Base-by-base conservation (phyloP, 2,797 vertebrate genomes). In the Ptychobarbus kaznakovi region DNA sequence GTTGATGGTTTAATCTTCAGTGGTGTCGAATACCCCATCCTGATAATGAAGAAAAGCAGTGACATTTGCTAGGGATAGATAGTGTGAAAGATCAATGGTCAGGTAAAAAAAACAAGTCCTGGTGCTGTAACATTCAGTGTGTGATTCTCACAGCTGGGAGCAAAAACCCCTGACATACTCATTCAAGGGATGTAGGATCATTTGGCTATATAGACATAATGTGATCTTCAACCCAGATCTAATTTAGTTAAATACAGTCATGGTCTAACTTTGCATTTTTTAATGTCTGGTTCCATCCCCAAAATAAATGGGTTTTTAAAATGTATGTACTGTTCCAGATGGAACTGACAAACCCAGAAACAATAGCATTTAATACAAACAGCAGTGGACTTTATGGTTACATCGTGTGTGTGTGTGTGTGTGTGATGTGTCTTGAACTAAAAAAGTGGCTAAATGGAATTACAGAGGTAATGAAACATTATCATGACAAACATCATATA, bases 1-100 rank as follows among this genome's bases (percentile, higher is more conserved):
- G 1, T 28, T 63, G 38, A 28, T 42, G 53, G 38, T 51, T 74
- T 74, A 20, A 51, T 51, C 28, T 18, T 10, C n/a, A 5, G 9
- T 76, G 32, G 16, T 2, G 4, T 51, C 5, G 5, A 76, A 53
- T 53, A 56, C 28, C 35, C 2, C 16, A 53, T 22, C 11, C 11
- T 20, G 22, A 56, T 76, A 76, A 56, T 76, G 28, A 35, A 75
- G 49, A 75, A 51, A 53, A 75, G 28, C 73, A 53, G 2, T 22
- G 46, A 53, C 2, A 22, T 53, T 53, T 35, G 18, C 18, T 12
- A 32, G 25, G 15, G 28, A 46, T 20, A 75, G 16, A 32, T 28
- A 35, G 44, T 32, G 46, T 11, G 72, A 20, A 75, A 75, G 8
- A 35, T 53, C 8, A 10, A 75, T 13, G 46, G 25, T 51, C 9